These are phyloP conservation scores for Varanus salvator DNA, from an alignment of 2,113 vertebrate species.

Conservation along the genomic window DNA sequence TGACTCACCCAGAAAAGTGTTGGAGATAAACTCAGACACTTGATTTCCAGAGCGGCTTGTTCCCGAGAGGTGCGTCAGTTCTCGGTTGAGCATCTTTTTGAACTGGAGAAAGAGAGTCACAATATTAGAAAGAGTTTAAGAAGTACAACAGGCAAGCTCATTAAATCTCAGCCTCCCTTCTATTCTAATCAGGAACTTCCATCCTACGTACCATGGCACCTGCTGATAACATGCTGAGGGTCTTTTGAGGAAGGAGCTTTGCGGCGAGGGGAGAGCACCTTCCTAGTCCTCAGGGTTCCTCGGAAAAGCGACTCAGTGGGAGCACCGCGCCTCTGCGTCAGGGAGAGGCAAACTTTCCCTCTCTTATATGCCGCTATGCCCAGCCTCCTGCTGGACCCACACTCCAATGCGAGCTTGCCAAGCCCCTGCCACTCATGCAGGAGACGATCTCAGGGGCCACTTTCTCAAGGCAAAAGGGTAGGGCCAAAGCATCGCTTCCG, in stretches of 20 bases:
- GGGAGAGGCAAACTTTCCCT: background rate
- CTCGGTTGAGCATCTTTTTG: slow-evolving; percentile 94
- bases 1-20: slow-evolving; percentile 88
- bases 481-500: too few species aligned
- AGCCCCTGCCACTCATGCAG: too few species aligned
- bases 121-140: background rate
- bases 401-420: too few species aligned
- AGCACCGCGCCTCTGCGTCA: background rate
- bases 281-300: background rate
- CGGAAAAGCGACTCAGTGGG: background rate
- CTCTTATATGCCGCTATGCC: background rate
- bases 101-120: slow-evolving; percentile 77
- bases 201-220: background rate
- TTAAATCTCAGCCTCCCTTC: too few species aligned
- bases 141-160: background rate
- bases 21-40: slow-evolving; percentile 93
- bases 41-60: slow-evolving; percentile 94
- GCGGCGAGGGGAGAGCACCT: background rate
- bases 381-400: background rate
- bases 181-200: background rate
- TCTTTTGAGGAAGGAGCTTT: background rate
- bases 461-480: too few species aligned
- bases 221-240: background rate
- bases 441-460: too few species aligned
- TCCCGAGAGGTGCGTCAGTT: slow-evolving; percentile 91